Conservation (phyloP, 53 echinoderm and acorn worm species). For the Patiria pectinifera region DNA sequence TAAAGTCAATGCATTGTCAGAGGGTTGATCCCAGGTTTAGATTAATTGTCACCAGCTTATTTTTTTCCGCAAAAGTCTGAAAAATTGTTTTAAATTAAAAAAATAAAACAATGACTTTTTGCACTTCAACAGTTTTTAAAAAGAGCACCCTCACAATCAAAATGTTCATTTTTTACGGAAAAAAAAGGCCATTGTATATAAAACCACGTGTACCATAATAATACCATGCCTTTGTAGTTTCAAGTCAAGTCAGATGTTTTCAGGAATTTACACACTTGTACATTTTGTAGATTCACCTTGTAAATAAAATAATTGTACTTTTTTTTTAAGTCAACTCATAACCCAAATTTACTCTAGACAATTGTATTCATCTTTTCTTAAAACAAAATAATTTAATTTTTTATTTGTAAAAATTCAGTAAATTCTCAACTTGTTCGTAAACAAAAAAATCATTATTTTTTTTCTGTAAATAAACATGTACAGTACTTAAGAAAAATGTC, state of each 20-base stretch:
- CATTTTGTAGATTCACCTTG: constrained; percentile 9
- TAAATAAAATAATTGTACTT: constrained; percentile 24
- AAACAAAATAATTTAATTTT: constrained; percentile 21
- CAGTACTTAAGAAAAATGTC: neutral
- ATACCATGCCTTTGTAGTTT: neutral
- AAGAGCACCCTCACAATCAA: too few relatives aligned
- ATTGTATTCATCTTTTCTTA: constrained; percentile 29
- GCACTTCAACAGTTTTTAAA: too few relatives aligned
- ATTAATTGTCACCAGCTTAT: neutral
- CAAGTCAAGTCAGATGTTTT: neutral
- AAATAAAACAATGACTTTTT: neutral
- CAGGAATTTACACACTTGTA: neutral
- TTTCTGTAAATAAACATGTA: neutral
- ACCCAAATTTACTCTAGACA: constrained; percentile 16
- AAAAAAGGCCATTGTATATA: too few relatives aligned
- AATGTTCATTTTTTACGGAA: too few relatives aligned
- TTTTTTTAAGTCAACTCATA: constrained; percentile 37
- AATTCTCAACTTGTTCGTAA: neutral
- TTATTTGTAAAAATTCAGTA: constrained; percentile 9
- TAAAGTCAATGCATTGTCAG: neutral
- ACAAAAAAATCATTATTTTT: neutral
- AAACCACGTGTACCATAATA: too few relatives aligned
- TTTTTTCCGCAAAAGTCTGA: neutral
- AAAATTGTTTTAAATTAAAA: neutral
- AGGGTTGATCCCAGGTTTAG: neutral